These are phyloP conservation scores for Cricetomys ansorgei DNA, from an alignment of 2,113 vertebrate species.

Conservation along the genomic window DNA sequence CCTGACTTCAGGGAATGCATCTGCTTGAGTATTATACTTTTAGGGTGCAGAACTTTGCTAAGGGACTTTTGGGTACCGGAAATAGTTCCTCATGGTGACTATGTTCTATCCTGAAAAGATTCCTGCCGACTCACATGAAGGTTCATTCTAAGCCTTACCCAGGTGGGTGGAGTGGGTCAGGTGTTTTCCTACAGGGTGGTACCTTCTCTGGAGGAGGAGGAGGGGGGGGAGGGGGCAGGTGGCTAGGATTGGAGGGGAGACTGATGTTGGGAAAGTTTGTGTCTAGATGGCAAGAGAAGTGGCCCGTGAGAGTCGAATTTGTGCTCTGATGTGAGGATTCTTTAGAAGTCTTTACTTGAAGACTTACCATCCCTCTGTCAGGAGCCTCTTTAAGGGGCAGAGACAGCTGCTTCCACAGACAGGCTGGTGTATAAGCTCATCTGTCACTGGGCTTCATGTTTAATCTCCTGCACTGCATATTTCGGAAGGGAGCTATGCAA, in stretches of 20 bases:
- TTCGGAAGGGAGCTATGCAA: neutral
- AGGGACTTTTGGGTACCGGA: neutral
- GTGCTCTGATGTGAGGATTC: constrained; percentile 24
- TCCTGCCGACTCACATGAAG: neutral
- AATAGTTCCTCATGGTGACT: neutral
- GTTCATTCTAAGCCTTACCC: neutral
- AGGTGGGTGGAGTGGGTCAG: neutral
- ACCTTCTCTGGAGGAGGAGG: neutral
- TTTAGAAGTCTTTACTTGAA: constrained; percentile 34
- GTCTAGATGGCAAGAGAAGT: neutral
- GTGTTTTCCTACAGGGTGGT: neutral
- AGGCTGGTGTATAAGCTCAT: neutral
- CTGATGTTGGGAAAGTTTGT: neutral
- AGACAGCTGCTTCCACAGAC: neutral
- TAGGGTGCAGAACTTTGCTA: neutral
- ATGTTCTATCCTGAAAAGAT: neutral
- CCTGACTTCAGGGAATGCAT: neutral
- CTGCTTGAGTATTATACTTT: neutral
- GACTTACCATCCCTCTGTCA: neutral
- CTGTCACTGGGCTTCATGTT: neutral
- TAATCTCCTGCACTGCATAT: neutral
- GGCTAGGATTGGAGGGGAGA: too few species aligned
- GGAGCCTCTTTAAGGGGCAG: neutral
- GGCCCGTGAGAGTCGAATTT: constrained; percentile 28
- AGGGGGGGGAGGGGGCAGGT: too few species aligned